Evolutionary conservation across 2,113 vertebrate genomes (phyloP).

Genomic region (Cichladusa arquata): DNA sequence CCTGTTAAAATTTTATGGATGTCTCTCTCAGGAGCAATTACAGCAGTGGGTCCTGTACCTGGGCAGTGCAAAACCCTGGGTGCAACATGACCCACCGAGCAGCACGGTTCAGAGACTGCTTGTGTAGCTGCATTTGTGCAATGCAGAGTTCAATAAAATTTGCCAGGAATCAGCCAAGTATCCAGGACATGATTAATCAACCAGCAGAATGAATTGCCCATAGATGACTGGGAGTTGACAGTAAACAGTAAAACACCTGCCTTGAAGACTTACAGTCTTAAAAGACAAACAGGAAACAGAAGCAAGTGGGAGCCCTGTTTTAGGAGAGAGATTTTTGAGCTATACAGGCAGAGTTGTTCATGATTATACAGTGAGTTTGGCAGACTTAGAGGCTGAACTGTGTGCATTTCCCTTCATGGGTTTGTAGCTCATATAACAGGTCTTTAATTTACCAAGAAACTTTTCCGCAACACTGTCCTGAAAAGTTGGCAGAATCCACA

Average conservation of each 20-base stretch:
- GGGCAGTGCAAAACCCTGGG: neutral
- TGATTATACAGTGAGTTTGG: neutral
- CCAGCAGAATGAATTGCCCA: conserved; percentile 52
- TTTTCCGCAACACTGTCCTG: neutral
- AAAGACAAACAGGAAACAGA: conserved; percentile 35
- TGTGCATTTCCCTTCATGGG: neutral
- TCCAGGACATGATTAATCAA: conserved; percentile 41
- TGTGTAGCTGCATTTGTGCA: neutral
- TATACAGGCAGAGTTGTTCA: neutral
- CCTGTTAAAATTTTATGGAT: conserved; percentile 27
- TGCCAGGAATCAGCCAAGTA: conserved; percentile 7
- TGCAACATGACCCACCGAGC: neutral
- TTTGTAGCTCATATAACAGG: neutral
- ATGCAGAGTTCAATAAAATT: neutral
- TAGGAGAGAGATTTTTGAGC: neutral
- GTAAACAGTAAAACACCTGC: conserved; percentile 60
- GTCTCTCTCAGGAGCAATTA: neutral
- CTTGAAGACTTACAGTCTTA: conserved; percentile 17
- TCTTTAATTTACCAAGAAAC: conserved; percentile 42
- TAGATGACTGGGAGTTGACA: conserved; percentile 52
- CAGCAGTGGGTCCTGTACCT: neutral
- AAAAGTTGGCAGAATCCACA: conserved; percentile 4
- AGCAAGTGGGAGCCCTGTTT: neutral
- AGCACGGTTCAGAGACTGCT: neutral
- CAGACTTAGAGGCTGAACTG: neutral